Evolutionary conservation across 1,140 invertebrate genomes (phyloP), one percentile per base, ranked within the genome.

Genomic region (Gryllus bimaculatus): DNA sequence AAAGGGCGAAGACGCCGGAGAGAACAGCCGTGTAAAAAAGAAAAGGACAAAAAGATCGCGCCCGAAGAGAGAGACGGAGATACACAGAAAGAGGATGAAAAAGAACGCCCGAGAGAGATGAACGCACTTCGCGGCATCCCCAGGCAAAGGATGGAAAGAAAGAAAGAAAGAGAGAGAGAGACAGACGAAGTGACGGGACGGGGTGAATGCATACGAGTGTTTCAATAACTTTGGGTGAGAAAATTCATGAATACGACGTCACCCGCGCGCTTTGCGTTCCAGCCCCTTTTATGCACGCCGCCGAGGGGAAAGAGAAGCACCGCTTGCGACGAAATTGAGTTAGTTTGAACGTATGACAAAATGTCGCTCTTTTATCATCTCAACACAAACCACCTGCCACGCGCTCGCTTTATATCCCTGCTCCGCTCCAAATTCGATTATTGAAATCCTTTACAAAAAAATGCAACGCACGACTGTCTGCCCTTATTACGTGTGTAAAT

Each of bases 281-380:
- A 66, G 54, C 18, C 54, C 10, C 54, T 66, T 66, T 66, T 66
- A 66, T 66, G 54, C 18, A 18, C 54, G 54, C 10, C 54, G 54
- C 54, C 54, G 54, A 66, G 54, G 54, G 18, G 54, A 66, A 18
- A 66, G 54, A 66, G 54, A 18, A 66, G 54, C 10, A 66, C 10
- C 10, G 54, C 54, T 66, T 18, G 54, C 54, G 54, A 66, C 54
- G 54, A 66, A 66, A 66, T 66, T 66, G 54, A 66, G 54, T 66
- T 66, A 66, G 54, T 66, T 66, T 66, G 54, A 66, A 66, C 54
- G 54, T 66, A 66, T 66, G 54, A 66, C 54, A 66, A 66, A 66
- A 66, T 66, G 54, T 66, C 54, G 54, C 54, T 66, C 54, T 66
- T 66, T 66, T 66, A 66, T 66, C 54, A 66, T 66, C 54, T 66